These are phyloP conservation scores for Phthorimaea operculella DNA, from an alignment of 1,140 invertebrate genomes.

Conservation along the genomic window DNA sequence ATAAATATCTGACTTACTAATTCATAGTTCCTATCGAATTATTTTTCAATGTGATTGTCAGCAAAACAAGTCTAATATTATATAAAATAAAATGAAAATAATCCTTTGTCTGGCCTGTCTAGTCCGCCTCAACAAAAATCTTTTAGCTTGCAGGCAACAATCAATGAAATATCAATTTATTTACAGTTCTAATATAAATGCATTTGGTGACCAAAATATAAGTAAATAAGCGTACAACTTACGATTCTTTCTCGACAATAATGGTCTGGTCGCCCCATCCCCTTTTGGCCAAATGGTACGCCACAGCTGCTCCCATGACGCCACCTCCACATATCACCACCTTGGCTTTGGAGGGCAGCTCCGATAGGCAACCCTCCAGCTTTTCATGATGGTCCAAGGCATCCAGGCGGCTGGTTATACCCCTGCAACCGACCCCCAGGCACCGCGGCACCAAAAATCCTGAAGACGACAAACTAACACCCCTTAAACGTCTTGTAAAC, in stretches of 20 bases:
- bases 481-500: not conserved
- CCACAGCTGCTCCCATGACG: constrained; percentile 92
- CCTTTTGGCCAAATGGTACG: constrained; percentile 89
- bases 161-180: too few relatives aligned
- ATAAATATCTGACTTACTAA: too few relatives aligned
- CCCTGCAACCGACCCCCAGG: constrained; percentile 23
- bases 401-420: constrained; percentile 35
- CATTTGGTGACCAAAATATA: too few relatives aligned
- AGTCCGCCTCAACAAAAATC: too few relatives aligned
- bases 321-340: constrained; percentile 95
- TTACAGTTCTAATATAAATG: too few relatives aligned
- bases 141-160: too few relatives aligned
- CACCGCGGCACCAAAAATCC: not conserved
- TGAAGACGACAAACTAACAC: not conserved
- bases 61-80: too few relatives aligned
- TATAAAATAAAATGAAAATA: too few relatives aligned
- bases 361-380: constrained; percentile 37
- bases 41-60: too few relatives aligned
- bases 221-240: constrained; percentile 17
- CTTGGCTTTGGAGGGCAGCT: constrained; percentile 63
- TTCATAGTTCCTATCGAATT: too few relatives aligned
- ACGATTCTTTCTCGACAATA: constrained; percentile 82
- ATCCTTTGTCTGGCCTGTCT: too few relatives aligned
- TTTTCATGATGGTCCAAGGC: constrained; percentile 38
- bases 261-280: constrained; percentile 88